Percentiles rank a stretch among this genome's conserved stretches.
These are phyloP conservation scores for Pseudococcus jackbeardsleyi DNA, from an alignment of 2,888 invertebrate genomes.

Conservation along the genomic window DNA sequence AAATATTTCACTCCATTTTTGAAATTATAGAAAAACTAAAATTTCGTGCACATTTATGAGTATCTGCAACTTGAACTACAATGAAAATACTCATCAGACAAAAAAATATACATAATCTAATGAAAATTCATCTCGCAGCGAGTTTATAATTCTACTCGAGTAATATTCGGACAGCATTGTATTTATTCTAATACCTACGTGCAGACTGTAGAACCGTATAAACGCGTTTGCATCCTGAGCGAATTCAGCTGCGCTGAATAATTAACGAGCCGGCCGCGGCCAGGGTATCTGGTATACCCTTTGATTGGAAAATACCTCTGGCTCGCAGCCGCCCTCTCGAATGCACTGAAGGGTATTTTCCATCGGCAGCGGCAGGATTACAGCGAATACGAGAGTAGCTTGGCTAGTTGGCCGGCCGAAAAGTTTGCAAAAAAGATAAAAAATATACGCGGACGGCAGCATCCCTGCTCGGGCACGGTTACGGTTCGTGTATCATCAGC, in stretches of 20 bases:
- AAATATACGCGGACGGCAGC: not conserved
- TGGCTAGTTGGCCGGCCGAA: not conserved
- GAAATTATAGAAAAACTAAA: too few relatives aligned
- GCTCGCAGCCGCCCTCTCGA: not conserved
- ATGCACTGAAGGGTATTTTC: not conserved
- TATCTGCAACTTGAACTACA: too few relatives aligned
- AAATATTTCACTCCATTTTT: too few relatives aligned
- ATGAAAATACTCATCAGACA: too few relatives aligned
- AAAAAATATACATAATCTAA: too few relatives aligned
- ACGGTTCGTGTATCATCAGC: conserved; percentile 5
- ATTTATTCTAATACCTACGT: not conserved
- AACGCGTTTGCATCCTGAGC: not conserved
- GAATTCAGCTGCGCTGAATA: conserved; percentile 6
- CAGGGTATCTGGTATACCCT: not conserved
- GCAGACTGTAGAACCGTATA: not conserved
- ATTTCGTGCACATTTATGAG: too few relatives aligned
- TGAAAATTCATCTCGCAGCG: too few relatives aligned
- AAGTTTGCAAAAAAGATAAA: not conserved
- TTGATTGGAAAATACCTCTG: not conserved
- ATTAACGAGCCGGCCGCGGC: conserved; percentile 3
- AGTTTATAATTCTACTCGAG: too few relatives aligned
- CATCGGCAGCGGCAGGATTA: not conserved
- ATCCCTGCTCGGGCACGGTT: not conserved
- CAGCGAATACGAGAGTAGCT: not conserved
- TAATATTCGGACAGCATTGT: too few relatives aligned